Base-by-base conservation (phyloP, 2,888 invertebrate species). In the Mimachlamys varia region DNA sequence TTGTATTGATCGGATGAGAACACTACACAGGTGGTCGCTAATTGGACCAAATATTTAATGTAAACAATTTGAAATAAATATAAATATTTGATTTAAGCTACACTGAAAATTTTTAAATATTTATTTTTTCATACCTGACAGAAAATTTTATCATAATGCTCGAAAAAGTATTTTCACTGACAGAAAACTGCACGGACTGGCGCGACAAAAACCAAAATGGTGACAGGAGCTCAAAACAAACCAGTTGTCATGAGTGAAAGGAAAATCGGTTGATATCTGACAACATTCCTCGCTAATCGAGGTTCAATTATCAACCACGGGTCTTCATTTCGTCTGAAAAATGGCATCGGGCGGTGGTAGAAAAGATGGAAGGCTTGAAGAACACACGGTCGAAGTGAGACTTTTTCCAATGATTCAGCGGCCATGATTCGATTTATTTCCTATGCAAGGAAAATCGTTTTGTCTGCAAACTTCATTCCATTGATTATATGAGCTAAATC, bases 341-440 rank as follows among this genome's bases (percentile, higher is more conserved):
- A 94, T 93, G 94, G 94, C 93, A 38, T 93, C 93, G 38, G 94
- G 93, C 38, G 93, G 93, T 87, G 88, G 88, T n/a, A 89, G 91
- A 89, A 90, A 88, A 38, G 94, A 94, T 12, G 94, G 93, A 89
- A 90, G 94, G 89, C 90, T 94, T 38, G 95, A 94, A 37, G 95
- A 95, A 91, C 93, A 94, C 89, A 95, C 95, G n/a, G 94, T 95
- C 38, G 95, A 95, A 94, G 95, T 95, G 89, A 88, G 53, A 87
- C n/a, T 49, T 13, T 88, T 90, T 62, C 50, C 19, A 19, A 53
- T 19, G 53, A 53, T 17, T 53, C 27, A 50, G 0, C 49, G 22
- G 49, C 19, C 22, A 19, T 44, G 37, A 12, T 27, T 62, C n/a
- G 0, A 7, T 3, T 10, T 19, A 3, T 38, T 19, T 50, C 1